These are phyloP conservation scores for Drosophila greeni DNA, from an alignment of 2,888 invertebrate species.

Conservation along the genomic window DNA sequence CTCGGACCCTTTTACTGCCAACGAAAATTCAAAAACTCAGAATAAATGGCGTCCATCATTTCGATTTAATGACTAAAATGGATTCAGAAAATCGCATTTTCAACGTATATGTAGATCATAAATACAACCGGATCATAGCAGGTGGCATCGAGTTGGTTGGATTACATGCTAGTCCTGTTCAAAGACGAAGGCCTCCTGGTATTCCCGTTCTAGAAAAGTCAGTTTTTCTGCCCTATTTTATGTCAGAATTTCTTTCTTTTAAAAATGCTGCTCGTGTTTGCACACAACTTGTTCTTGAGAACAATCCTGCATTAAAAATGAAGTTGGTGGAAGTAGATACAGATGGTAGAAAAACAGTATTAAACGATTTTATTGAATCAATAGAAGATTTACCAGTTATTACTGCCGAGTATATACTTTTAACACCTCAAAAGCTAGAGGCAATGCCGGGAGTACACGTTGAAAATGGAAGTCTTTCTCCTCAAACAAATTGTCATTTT, in stretches of 20 bases:
- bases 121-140: constrained; percentile 79
- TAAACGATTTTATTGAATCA: constrained; percentile 81
- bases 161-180: constrained; percentile 87
- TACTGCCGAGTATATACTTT: constrained; percentile 83
- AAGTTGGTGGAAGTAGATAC: constrained; percentile 82
- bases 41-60: constrained; percentile 84
- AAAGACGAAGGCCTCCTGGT: constrained; percentile 83
- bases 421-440: constrained; percentile 73
- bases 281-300: constrained; percentile 87
- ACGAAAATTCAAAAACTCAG: constrained; percentile 85
- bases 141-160: constrained; percentile 90
- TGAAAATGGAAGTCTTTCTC: constrained; percentile 82
- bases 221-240: constrained; percentile 84
- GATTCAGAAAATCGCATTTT: constrained; percentile 71
- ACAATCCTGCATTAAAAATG: constrained; percentile 82
- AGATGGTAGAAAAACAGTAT: constrained; percentile 80
- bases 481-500: constrained; percentile 75
- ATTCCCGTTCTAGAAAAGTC: constrained; percentile 89
- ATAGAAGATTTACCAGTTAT: constrained; percentile 85
- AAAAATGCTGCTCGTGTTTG: constrained; percentile 82
- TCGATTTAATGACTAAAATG: constrained; percentile 79
- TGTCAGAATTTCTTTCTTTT: constrained; percentile 57
- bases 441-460: constrained; percentile 81
- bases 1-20: constrained; percentile 86
- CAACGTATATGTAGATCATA: constrained; percentile 73